phyloP scores from a whole-genome alignment of 2,113 vertebrate genomes.

The Rousettus leschenaultii region DNA sequence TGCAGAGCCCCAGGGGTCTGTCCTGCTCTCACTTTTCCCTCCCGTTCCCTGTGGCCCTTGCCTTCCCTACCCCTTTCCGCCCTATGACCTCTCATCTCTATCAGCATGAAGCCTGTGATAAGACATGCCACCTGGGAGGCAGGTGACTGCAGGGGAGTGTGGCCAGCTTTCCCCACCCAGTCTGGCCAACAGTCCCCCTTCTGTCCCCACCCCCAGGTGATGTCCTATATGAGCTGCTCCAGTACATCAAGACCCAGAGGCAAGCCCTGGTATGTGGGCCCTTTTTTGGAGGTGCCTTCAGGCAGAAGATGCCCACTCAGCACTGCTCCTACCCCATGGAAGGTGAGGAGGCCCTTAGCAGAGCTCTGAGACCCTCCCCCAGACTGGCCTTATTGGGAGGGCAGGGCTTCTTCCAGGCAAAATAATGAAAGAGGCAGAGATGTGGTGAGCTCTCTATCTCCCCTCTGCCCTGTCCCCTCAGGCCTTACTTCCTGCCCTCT shows the following conservation, averaged over 20 bases:
- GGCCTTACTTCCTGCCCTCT: background rate
- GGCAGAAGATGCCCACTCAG: slow-evolving; percentile 24
- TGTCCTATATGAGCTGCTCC: slow-evolving; percentile 93
- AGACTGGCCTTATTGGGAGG: background rate
- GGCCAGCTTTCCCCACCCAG: background rate
- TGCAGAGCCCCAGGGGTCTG: background rate
- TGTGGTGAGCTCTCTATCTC: background rate
- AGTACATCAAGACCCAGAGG: slow-evolving; percentile 89
- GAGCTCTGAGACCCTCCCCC: background rate
- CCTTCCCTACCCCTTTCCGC: background rate
- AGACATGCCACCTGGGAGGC: background rate
- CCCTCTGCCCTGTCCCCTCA: background rate
- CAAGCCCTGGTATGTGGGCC: slow-evolving; percentile 78
- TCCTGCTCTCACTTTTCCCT: background rate
- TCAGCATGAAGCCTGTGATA: background rate
- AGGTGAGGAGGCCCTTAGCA: slow-evolving; percentile 61
- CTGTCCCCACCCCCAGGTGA: slow-evolving; percentile 83
- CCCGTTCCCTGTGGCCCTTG: background rate
- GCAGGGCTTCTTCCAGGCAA: background rate
- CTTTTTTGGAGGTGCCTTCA: slow-evolving; percentile 52
- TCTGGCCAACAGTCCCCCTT: background rate
- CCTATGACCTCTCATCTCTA: background rate
- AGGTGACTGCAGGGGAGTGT: background rate
- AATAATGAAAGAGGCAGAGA: background rate
- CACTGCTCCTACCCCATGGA: background rate